Base-by-base conservation (phyloP, 2,888 invertebrate species). In the Spisula subtruncata region DNA sequence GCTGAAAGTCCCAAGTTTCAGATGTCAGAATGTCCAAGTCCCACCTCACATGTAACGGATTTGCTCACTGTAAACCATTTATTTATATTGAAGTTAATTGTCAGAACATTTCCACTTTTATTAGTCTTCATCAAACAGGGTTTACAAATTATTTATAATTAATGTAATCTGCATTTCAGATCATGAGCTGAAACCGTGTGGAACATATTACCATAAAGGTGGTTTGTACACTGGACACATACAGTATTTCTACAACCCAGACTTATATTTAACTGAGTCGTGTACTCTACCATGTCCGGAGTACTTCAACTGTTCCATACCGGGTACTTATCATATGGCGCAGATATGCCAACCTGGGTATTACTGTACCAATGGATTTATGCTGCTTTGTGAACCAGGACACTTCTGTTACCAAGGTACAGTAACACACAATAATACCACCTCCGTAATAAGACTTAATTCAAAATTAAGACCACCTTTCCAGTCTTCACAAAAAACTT, bases 401-500 rank as follows among this genome's bases (percentile, higher is more conserved):
- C 10, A 51, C 29, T 81, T 51, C 29, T 81, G 81, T 51, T 48
- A 51, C n/a, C 25, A n/a, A 51, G 81, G 81, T 81, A 51, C n/a
- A 51, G 51, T 81, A 29, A 14, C 4, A 14, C 20, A n/a, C 16
- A n/a, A n/a, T 60, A n/a, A 25, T 60, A n/a, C n/a, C n/a, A 56
- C 18, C 18, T 16, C 56, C 1, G 12, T 56, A 16, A 56, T n/a
- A n/a, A 56, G 16, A 56, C 56, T 41, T n/a, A 41, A 41, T 41
- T 41, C 2, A 41, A 41, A 8, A 41, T 41, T 41, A 41, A 5
- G 41, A 41, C 41, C 41, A 41, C n/a, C n/a, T n/a, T n/a, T n/a
- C n/a, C n/a, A n/a, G n/a, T n/a, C n/a, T n/a, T n/a, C n/a, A n/a
- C n/a, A n/a, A n/a, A n/a, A n/a, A n/a, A n/a, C n/a, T n/a, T n/a